phyloP scores from a whole-genome alignment of 2,797 vertebrate species.

The Lophius americanus region DNA sequence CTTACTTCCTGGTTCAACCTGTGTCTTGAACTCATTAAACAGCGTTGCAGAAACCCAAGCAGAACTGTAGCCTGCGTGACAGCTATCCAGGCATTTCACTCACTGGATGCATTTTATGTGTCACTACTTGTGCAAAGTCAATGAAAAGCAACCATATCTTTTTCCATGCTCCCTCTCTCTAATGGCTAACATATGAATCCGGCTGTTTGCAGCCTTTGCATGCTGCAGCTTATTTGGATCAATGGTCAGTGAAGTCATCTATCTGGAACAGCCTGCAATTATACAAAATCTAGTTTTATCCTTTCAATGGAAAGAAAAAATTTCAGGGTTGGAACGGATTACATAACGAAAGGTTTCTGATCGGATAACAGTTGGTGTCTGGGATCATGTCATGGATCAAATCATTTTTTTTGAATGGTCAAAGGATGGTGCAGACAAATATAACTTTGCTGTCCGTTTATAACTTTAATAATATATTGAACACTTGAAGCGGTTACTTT shows the following conservation, averaged over 20 bases:
- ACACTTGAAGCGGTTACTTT: too few species aligned
- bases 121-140: constrained; percentile 40
- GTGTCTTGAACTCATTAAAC: constrained; percentile 53
- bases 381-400: too few species aligned
- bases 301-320: constrained; percentile 15
- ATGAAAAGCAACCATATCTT: constrained; percentile 41
- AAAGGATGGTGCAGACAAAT: too few species aligned
- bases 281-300: constrained; percentile 18
- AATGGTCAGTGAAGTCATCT: constrained; percentile 5
- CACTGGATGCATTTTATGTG: constrained; percentile 45
- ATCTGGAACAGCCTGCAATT: constrained; percentile 14
- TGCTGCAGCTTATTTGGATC: constrained; percentile 13
- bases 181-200: constrained; percentile 42
- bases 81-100: constrained; percentile 36
- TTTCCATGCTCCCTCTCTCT: constrained; percentile 10
- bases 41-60: constrained; percentile 30
- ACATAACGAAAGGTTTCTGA: too few species aligned
- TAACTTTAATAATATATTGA: too few species aligned
- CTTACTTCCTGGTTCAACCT: constrained; percentile 1
- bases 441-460: too few species aligned
- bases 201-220: constrained; percentile 32
- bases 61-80: constrained; percentile 33
- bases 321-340: too few species aligned
- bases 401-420: too few species aligned
- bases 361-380: too few species aligned